phyloP scores from a whole-genome alignment of 2,888 invertebrate species.

The Nemoura dubitans region DNA sequence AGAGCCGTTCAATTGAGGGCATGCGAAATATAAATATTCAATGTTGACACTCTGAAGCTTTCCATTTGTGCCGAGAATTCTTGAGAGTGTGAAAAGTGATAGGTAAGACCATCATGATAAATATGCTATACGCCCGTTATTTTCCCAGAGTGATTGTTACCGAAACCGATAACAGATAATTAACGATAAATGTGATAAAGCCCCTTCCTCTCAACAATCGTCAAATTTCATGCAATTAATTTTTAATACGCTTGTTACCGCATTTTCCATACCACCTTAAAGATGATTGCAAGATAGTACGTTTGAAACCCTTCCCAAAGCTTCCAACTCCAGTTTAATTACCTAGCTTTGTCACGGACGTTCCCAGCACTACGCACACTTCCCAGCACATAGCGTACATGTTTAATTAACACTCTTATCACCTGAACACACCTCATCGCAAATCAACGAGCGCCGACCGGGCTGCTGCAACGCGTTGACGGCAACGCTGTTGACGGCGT shows the following conservation, averaged over 20 bases:
- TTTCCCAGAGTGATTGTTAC: no score
- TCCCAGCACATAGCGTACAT: not conserved
- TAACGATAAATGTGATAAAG: no score
- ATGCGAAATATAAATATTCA: not conserved
- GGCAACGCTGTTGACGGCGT: not conserved
- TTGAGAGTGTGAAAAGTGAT: not conserved
- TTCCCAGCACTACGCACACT: not conserved
- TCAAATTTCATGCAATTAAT: no score
- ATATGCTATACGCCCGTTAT: no score
- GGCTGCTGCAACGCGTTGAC: not conserved
- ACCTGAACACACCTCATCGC: not conserved
- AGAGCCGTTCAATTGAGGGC: not conserved
- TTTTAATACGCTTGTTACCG: no score
- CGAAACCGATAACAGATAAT: no score
- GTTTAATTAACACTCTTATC: constrained; percentile 5
- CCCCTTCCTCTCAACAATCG: no score
- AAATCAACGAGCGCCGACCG: not conserved
- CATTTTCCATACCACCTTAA: no score
- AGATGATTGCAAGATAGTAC: no score
- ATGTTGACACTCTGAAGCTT: not conserved
- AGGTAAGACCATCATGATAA: no score
- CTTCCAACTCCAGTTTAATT: not conserved
- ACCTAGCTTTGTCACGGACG: not conserved
- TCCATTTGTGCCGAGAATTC: not conserved
- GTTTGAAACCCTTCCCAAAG: not conserved